Percentiles rank a stretch among this genome's conserved stretches.
These are phyloP conservation scores for Apamea sordens DNA, from an alignment of 2,888 invertebrate species.

Conservation along the genomic window DNA sequence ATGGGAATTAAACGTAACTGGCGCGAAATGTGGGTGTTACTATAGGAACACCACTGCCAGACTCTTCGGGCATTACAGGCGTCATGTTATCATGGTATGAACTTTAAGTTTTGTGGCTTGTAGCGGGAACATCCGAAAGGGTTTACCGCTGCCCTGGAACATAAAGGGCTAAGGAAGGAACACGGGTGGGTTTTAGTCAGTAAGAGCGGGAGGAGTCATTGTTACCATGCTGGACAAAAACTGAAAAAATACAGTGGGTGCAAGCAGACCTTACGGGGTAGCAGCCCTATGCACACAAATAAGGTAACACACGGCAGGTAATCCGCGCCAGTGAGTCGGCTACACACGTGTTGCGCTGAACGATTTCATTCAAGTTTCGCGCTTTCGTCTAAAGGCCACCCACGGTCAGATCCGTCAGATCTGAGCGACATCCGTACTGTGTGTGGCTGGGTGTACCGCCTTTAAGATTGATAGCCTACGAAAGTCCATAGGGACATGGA, in stretches of 20 bases:
- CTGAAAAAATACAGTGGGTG: neutral
- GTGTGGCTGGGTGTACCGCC: neutral
- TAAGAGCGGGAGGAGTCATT: too few relatives aligned
- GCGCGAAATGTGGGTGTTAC: too few relatives aligned
- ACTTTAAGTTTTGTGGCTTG: neutral
- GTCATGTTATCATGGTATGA: neutral
- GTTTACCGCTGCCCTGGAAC: too few relatives aligned
- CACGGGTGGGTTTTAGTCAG: too few relatives aligned
- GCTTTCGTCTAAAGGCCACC: neutral
- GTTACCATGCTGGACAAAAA: neutral
- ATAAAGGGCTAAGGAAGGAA: too few relatives aligned
- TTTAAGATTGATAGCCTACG: neutral
- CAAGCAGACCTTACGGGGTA: neutral
- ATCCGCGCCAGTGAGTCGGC: slow-evolving; percentile 20
- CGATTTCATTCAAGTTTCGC: slow-evolving; percentile 22
- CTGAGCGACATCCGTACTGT: neutral
- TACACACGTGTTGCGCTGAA: slow-evolving; percentile 54
- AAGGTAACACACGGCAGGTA: slow-evolving; percentile 35
- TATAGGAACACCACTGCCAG: neutral
- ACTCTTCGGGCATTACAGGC: neutral
- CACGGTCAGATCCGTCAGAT: neutral
- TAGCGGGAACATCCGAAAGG: too few relatives aligned
- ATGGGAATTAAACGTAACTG: too few relatives aligned
- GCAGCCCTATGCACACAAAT: slow-evolving; percentile 19
- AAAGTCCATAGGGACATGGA: neutral